phyloP scores from a whole-genome alignment of 1,140 invertebrate genomes.

The Leptinotarsa defecta region DNA sequence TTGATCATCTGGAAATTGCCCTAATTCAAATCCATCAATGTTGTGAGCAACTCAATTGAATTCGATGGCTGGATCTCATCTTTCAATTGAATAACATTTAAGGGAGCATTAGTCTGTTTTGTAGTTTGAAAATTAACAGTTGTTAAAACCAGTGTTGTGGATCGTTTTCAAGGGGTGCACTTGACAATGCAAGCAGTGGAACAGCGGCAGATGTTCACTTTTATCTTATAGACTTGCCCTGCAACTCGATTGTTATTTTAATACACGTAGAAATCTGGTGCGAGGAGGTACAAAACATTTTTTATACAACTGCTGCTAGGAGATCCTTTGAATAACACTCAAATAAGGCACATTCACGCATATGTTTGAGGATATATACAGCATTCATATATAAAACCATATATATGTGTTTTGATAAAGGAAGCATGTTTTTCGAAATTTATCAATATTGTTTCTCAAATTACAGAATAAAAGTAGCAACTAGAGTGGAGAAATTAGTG shows the following conservation, averaged over 20 bases:
- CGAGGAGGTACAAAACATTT: conserved; percentile 24
- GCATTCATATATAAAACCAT: too few relatives aligned
- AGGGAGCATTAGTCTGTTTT: conserved; percentile 18
- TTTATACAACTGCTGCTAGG: conserved; percentile 6
- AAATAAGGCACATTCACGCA: background rate
- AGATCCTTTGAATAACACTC: background rate
- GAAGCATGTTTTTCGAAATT: too few relatives aligned
- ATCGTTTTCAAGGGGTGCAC: conserved; percentile 40
- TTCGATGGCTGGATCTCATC: background rate
- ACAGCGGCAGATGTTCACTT: conserved; percentile 38
- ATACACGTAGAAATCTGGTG: conserved; percentile 22
- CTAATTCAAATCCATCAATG: background rate
- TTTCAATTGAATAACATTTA: conserved; percentile 25
- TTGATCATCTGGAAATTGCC: background rate
- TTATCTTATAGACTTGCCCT: conserved; percentile 20
- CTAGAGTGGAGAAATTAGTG: too few relatives aligned
- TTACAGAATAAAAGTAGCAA: too few relatives aligned
- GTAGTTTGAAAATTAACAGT: conserved; percentile 33
- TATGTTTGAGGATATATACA: too few relatives aligned
- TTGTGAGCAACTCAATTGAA: background rate
- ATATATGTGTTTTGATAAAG: too few relatives aligned
- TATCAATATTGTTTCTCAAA: too few relatives aligned
- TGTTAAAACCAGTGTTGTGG: conserved; percentile 32
- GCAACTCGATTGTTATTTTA: conserved; percentile 32
- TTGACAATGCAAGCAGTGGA: conserved; percentile 37